Evolutionary conservation across 2,888 invertebrate species (phyloP).

Genomic region (Hemaris fuciformis): DNA sequence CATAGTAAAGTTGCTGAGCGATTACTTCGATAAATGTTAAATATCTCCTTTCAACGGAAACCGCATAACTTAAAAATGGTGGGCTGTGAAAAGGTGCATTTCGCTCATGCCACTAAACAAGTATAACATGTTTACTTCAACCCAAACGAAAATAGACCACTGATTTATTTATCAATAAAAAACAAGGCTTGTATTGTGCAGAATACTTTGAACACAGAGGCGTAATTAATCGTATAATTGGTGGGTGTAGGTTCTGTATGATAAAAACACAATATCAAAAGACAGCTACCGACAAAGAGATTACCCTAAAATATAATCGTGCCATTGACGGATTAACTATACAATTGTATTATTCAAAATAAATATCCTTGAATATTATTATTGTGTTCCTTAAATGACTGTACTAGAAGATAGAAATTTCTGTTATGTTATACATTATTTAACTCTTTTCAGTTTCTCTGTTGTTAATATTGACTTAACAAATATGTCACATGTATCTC

Average conservation of each 20-base stretch:
- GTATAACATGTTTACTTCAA: not conserved
- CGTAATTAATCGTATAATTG: not conserved
- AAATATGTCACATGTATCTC: not conserved
- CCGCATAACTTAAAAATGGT: not conserved
- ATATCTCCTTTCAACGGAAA: not conserved
- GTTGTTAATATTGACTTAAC: not conserved
- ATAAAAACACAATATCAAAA: not conserved
- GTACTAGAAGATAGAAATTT: too few species aligned
- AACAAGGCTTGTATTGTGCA: not conserved
- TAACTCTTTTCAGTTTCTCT: not conserved
- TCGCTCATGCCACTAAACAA: too few species aligned
- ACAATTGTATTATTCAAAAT: not conserved
- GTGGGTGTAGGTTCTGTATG: not conserved
- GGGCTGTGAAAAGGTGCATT: not conserved
- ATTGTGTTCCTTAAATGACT: too few species aligned
- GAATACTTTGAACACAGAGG: not conserved
- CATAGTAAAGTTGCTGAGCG: not conserved
- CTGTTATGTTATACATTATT: too few species aligned
- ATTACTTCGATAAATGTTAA: not conserved
- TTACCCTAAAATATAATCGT: not conserved
- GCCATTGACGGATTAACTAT: not conserved
- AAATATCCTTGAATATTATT: too few species aligned
- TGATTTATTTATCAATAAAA: not conserved
- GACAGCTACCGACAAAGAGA: not conserved
- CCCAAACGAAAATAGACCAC: not conserved